A percentile compares a stretch with the other conserved stretches of the same genome.
Evolutionary conservation across 2,113 vertebrate species (phyloP).

Genomic region (Microcebus ravelobensis): DNA sequence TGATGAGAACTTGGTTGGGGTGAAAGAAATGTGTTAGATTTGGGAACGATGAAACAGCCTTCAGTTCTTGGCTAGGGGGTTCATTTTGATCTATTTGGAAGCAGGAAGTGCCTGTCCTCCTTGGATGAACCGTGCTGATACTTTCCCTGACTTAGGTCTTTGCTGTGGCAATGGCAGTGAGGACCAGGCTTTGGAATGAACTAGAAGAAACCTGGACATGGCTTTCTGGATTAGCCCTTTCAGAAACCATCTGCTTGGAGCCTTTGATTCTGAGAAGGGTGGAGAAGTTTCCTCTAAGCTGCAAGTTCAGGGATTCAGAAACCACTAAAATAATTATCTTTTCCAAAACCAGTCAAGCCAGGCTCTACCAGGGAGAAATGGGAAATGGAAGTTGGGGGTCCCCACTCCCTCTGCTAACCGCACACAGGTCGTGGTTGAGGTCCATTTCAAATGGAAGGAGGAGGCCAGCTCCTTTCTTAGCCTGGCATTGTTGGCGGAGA

Average conservation of each 20-base stretch:
- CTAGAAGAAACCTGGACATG: not conserved
- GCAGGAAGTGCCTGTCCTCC: not conserved
- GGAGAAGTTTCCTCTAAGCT: not conserved
- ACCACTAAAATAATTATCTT: not conserved
- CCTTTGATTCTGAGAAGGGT: not conserved
- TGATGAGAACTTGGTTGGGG: not conserved
- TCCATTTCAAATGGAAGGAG: not conserved
- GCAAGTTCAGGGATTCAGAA: not conserved
- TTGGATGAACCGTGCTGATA: accelerated
- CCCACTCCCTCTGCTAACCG: not conserved
- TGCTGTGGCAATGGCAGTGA: not conserved
- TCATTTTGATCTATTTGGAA: not conserved
- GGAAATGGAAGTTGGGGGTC: not conserved
- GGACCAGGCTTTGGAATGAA: not conserved
- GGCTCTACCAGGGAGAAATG: not conserved
- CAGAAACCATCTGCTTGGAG: not conserved
- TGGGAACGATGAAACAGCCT: not conserved
- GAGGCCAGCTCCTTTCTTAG: not conserved
- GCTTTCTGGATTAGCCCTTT: not conserved
- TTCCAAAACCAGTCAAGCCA: not conserved
- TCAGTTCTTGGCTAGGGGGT: not conserved
- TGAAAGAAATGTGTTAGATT: not conserved
- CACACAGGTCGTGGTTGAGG: not conserved
- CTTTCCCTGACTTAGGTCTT: not conserved
- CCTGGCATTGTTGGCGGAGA: not conserved